A percentile compares a stretch with the other conserved stretches of the same genome.
These are phyloP conservation scores for Microplitis deprimator DNA, from an alignment of 2,888 invertebrate genomes.

Conservation along the genomic window DNA sequence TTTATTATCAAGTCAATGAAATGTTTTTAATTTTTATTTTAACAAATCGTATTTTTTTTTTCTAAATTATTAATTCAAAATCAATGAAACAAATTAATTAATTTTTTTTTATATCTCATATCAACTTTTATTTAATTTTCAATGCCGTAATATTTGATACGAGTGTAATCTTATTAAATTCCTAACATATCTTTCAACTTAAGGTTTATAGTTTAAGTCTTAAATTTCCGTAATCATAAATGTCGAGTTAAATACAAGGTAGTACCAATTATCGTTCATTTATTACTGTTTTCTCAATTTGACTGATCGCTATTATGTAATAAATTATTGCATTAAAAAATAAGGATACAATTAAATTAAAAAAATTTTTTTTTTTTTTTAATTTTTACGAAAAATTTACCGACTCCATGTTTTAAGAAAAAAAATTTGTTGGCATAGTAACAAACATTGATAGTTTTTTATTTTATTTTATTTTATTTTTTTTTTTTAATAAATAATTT, in stretches of 20 bases:
- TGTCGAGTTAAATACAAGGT: neutral
- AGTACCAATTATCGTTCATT: neutral
- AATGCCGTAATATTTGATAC: neutral
- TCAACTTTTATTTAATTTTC: neutral
- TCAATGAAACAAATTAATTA: no score
- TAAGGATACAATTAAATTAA: neutral
- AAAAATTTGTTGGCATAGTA: constrained; percentile 22
- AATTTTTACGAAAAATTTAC: constrained; percentile 40
- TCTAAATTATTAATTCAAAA: no score
- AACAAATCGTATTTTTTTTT: no score
- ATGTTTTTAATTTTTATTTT: no score
- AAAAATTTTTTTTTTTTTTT: constrained; percentile 24
- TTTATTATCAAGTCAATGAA: no score
- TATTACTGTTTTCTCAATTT: neutral
- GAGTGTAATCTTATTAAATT: neutral
- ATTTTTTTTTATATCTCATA: neutral
- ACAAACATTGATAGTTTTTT: constrained; percentile 32
- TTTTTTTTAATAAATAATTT: constrained; percentile 18
- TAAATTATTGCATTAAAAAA: constrained; percentile 34
- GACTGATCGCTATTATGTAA: constrained; percentile 6
- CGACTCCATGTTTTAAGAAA: neutral
- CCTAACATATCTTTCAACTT: neutral
- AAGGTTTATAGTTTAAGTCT: neutral
- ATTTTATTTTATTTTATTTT: constrained; percentile 40
- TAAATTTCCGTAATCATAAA: neutral